Conservation (phyloP, 1,140 invertebrate genomes). For the Forficula auricularia region DNA sequence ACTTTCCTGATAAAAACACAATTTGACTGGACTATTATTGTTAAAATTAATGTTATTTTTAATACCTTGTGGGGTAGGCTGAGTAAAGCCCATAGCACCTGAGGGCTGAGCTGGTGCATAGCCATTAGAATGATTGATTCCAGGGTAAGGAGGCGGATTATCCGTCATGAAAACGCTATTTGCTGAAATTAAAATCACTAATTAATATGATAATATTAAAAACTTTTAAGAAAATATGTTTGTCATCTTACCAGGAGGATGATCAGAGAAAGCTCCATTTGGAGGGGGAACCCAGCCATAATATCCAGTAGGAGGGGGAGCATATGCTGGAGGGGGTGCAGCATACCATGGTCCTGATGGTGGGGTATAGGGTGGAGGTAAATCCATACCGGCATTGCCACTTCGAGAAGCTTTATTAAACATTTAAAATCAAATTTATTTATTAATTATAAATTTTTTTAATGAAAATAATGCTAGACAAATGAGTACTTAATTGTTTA, state of each 20-base stretch:
- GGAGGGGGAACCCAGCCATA: constrained; percentile 86
- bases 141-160: constrained; percentile 88
- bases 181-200: too few species aligned
- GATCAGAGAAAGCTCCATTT: constrained; percentile 45
- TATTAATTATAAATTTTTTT: constrained; percentile 14
- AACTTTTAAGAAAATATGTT: not conserved
- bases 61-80: constrained; percentile 6
- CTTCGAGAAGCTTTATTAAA: constrained; percentile 31
- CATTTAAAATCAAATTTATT: too few species aligned
- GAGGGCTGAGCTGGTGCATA: constrained; percentile 14
- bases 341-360: constrained; percentile 67
- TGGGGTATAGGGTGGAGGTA: constrained; percentile 72
- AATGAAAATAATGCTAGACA: constrained; percentile 1
- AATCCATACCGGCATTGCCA: constrained; percentile 33
- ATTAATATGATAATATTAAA: too few species aligned
- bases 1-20: too few species aligned
- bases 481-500: too few species aligned
- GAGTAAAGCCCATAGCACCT: constrained; percentile 14
- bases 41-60: too few species aligned
- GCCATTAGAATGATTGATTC: constrained; percentile 40
- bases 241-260: constrained; percentile 39
- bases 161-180: constrained; percentile 80
- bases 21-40: too few species aligned
- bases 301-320: constrained; percentile 54
- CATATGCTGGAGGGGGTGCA: constrained; percentile 80